Evolutionary conservation across 1,140 invertebrate species (phyloP).

Genomic region (Penaeus chinensis): DNA sequence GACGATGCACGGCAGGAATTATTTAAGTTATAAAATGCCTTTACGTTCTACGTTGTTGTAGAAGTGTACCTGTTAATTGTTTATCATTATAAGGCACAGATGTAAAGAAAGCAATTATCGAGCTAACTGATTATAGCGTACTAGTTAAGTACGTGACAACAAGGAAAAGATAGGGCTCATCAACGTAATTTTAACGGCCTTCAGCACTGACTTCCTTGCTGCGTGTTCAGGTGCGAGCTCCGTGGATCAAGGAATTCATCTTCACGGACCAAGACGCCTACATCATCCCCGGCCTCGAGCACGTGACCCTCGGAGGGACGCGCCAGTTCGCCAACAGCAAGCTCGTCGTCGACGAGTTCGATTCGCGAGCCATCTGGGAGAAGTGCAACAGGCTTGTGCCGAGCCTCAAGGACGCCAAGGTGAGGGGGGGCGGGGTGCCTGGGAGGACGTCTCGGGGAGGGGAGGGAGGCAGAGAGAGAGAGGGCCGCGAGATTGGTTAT

Average conservation of each 20-base stretch:
- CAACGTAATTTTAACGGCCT: neutral
- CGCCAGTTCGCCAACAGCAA: slow-evolving; percentile 84
- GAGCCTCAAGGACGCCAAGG: slow-evolving; percentile 73
- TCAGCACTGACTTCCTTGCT: slow-evolving; percentile 1
- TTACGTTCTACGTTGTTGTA: too few species aligned
- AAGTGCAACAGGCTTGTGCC: slow-evolving; percentile 81
- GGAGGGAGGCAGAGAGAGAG: too few species aligned
- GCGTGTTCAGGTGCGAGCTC: slow-evolving; percentile 78
- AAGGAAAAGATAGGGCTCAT: neutral
- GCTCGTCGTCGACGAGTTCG: slow-evolving; percentile 76
- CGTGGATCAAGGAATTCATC: slow-evolving; percentile 90
- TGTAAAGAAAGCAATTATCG: too few species aligned
- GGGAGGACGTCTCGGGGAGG: neutral
- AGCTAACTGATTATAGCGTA: too few species aligned
- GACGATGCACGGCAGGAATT: too few species aligned
- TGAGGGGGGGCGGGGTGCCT: slow-evolving; percentile 64
- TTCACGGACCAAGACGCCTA: slow-evolving; percentile 87
- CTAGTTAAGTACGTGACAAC: too few species aligned
- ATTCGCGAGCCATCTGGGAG: slow-evolving; percentile 80
- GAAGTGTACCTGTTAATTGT: too few species aligned
- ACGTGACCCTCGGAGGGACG: slow-evolving; percentile 84
- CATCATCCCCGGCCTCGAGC: slow-evolving; percentile 82
- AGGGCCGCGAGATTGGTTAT: too few species aligned
- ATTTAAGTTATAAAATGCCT: too few species aligned
- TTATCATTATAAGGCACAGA: too few species aligned